Evolutionary conservation across 2,113 vertebrate species (phyloP).

Genomic region (Phaethornis superciliosus): DNA sequence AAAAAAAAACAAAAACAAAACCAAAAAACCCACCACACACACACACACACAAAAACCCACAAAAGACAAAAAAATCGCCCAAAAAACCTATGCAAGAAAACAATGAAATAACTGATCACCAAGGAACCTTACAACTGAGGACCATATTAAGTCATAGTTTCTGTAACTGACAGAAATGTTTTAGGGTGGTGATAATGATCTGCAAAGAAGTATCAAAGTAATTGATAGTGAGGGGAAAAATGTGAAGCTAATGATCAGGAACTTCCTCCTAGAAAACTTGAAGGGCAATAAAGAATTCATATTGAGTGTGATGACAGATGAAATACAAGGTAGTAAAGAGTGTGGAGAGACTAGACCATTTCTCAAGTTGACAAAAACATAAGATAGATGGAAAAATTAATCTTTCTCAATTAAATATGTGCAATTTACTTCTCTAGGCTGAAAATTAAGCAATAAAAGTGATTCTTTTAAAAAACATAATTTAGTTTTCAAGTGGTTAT

Average conservation of each 20-base stretch:
- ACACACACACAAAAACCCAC: background rate
- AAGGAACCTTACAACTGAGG: background rate
- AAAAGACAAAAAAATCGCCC: too few relatives aligned
- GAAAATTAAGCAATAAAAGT: background rate
- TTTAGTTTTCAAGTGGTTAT: conserved; percentile 14
- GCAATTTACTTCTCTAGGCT: conserved; percentile 20
- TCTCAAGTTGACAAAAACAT: conserved; percentile 3
- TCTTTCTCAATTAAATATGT: conserved; percentile 26
- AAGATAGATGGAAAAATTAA: conserved; percentile 21
- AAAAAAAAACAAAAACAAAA: background rate
- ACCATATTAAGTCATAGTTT: background rate
- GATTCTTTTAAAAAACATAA: conserved; percentile 6
- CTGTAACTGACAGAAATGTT: conserved; percentile 14
- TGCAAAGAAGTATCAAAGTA: conserved; percentile 16
- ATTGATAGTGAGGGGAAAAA: conserved; percentile 19
- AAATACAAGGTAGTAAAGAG: background rate
- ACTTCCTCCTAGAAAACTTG: background rate
- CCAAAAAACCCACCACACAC: background rate
- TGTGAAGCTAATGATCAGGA: conserved; percentile 45
- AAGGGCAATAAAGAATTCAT: background rate
- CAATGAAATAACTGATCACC: conserved; percentile 15
- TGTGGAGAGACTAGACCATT: background rate
- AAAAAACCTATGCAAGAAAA: background rate
- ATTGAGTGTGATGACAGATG: background rate
- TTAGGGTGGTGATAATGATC: background rate